Evolutionary conservation across 2,797 vertebrate genomes (phyloP).

Genomic region (Artibeus lituratus): DNA sequence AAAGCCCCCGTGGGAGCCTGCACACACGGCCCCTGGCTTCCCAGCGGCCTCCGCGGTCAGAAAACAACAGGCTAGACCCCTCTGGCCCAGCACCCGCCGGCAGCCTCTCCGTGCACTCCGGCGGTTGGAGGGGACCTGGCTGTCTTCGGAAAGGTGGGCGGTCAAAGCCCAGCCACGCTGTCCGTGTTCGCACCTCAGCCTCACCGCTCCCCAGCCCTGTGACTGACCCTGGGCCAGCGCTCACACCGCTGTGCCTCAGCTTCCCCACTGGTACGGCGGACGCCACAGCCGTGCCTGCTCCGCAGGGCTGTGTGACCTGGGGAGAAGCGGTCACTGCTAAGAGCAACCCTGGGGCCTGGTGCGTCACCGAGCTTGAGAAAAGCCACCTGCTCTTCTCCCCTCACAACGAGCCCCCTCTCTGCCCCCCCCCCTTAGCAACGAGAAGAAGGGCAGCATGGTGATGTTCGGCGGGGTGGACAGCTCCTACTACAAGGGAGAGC

Average conservation of each 20-base stretch:
- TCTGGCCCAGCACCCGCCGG: fast-evolving
- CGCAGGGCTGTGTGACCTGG: fast-evolving
- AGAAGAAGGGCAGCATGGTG: slow-evolving; percentile 69
- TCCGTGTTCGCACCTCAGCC: not conserved
- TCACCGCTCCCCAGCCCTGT: not conserved
- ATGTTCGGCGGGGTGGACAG: slow-evolving; percentile 78
- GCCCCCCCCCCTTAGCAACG: slow-evolving; percentile 47
- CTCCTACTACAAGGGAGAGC: slow-evolving; percentile 64
- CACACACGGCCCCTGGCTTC: too few relatives aligned
- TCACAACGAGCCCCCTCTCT: not conserved
- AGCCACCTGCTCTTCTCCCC: fast-evolving
- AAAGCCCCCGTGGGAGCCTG: not conserved
- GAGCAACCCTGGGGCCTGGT: not conserved
- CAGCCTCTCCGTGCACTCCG: fast-evolving
- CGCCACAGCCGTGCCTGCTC: not conserved
- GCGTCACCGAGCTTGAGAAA: not conserved
- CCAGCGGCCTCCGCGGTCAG: not conserved
- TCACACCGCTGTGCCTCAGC: not conserved
- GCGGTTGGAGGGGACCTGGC: not conserved
- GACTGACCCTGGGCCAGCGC: not conserved
- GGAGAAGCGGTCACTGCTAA: not conserved
- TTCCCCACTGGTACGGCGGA: not conserved
- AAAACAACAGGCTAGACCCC: not conserved
- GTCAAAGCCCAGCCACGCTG: not conserved
- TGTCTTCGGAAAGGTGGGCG: not conserved